phyloP scores from a whole-genome alignment of 2,113 vertebrate species.

The Epinephelus fuscoguttatus region DNA sequence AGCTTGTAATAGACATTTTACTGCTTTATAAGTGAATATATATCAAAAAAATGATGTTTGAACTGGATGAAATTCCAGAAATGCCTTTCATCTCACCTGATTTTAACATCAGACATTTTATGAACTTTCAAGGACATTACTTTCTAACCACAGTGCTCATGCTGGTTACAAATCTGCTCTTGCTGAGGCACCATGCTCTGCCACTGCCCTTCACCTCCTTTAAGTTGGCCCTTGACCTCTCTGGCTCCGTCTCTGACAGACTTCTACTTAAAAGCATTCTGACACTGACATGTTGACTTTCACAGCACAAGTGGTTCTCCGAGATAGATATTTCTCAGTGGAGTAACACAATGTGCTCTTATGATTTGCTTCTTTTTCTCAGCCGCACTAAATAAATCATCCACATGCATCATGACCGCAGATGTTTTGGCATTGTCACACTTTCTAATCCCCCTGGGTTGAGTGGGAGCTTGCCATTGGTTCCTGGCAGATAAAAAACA shows the following conservation, averaged over 20 bases:
- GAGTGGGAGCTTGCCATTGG: conserved; percentile 57
- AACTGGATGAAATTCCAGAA: not conserved
- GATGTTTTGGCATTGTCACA: conserved; percentile 65
- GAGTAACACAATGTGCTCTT: conserved; percentile 10
- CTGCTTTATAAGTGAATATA: not conserved
- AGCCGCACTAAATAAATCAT: conserved; percentile 32
- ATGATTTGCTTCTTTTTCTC: conserved; percentile 33
- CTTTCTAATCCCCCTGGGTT: conserved; percentile 52
- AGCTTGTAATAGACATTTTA: too few species aligned
- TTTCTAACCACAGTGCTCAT: not conserved
- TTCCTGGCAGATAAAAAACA: conserved; percentile 65
- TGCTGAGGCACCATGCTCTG: not conserved
- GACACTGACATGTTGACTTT: conserved; percentile 36
- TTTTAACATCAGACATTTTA: not conserved
- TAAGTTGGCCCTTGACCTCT: conserved; percentile 48
- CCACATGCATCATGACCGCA: conserved; percentile 34
- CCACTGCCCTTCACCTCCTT: conserved; percentile 19
- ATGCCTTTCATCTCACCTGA: not conserved
- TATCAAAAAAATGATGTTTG: not conserved
- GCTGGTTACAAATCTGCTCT: not conserved
- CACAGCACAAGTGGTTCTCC: conserved; percentile 33
- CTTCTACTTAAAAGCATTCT: conserved; percentile 48
- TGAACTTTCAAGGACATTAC: not conserved
- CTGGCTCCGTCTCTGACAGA: conserved; percentile 33
- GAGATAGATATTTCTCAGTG: conserved; percentile 29